Base-by-base conservation (phyloP, 1,140 invertebrate genomes). In the Brachionus manjavacas region DNA sequence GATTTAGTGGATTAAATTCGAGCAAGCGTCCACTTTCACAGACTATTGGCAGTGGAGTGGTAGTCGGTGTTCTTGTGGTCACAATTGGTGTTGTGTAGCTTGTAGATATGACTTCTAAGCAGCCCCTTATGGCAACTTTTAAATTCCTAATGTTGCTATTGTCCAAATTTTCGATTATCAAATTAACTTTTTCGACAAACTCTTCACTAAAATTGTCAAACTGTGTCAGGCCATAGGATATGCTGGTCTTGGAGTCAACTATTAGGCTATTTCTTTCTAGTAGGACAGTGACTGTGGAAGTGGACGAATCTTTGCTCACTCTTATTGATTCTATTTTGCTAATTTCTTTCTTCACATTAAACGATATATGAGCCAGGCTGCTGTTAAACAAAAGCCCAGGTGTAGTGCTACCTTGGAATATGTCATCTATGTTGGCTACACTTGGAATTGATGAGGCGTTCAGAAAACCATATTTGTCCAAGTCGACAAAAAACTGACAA, bases 391-490 rank as follows among this genome's bases (percentile, higher is more conserved):
- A 39, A 41, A 72, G 39, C 9, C 68, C 68, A 16, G 68, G 68
- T 8, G 28, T 39, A 8, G 68, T 72, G 31, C 68, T 72, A 20
- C 31, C 35, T 41, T 39, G 28, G 31, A 72, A 72, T 16, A 72
- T 41, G 39, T 72, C 68, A 16, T 41, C 35, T 39, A 72, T 72
- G 9, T 72, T 72, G 1, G 68, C 68, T 9, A 72, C 68, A 41
- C 68, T 72, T 41, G 68, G 68, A 39, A 72, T 39, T 16, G 68
- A 72, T 4, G 68, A 72, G 9, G 68, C 68, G n/a, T 72, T 72
- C 35, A 72, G 2, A 39, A 72, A 72, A 3, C 35, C 68, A 23
- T 39, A 72, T 20, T 72, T 72, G 39, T 72, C 68, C 35, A 72
- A 20, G 41, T 72, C 68, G 35, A 72, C 68, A 41, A 72, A 72